phyloP scores from a whole-genome alignment of 1,140 invertebrate genomes.

The Globodera rostochiensis region DNA sequence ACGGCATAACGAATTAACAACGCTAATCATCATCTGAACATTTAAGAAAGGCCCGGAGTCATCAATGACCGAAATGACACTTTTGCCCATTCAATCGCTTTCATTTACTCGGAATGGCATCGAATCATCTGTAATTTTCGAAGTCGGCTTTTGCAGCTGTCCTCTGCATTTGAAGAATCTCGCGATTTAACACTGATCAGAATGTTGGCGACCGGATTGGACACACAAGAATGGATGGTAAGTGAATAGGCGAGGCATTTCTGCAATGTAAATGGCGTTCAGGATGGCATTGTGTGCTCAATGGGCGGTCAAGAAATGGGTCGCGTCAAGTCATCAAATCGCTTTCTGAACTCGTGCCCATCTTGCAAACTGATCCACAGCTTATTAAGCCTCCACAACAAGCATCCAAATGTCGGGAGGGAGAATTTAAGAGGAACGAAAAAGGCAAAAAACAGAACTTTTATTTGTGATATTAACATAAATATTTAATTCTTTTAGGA shows the following conservation, averaged over 20 bases:
- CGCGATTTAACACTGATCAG: constrained; percentile 48
- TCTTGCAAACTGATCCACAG: constrained; percentile 53
- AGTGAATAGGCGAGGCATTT: neutral
- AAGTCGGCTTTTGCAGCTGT: constrained; percentile 21
- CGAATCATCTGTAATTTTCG: neutral
- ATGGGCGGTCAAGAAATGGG: constrained; percentile 15
- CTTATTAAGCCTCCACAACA: constrained; percentile 26
- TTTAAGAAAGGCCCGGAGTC: no score
- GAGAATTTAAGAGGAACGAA: neutral
- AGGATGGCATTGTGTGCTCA: constrained; percentile 6
- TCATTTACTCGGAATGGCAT: no score
- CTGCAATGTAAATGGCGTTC: no score
- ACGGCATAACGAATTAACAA: no score
- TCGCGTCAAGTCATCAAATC: constrained; percentile 38
- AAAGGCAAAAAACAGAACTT: neutral
- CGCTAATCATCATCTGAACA: no score
- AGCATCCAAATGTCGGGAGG: neutral
- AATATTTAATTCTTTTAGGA: neutral
- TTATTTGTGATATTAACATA: neutral
- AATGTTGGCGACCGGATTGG: constrained; percentile 56
- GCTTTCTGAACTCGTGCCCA: constrained; percentile 51
- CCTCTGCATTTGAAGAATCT: constrained; percentile 36
- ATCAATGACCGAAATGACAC: no score
- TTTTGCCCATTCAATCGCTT: no score
- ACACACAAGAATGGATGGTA: constrained; percentile 50